These are phyloP conservation scores for Trissolcus japonicus DNA, from an alignment of 2,888 invertebrate species.

Conservation along the genomic window DNA sequence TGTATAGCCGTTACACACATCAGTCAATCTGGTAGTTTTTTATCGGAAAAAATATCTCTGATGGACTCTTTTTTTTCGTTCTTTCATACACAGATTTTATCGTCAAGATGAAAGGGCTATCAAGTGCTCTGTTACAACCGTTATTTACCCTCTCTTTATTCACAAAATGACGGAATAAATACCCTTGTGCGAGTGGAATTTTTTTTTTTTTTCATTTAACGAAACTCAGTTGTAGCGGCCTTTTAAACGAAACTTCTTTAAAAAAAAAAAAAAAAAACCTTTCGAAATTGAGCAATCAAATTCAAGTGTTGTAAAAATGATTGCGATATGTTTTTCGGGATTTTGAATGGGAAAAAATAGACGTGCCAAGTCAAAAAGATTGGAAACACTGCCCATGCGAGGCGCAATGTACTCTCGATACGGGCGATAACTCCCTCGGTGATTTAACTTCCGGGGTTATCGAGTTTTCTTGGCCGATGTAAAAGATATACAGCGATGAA, in stretches of 20 bases:
- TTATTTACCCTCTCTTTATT: slow-evolving; percentile 46
- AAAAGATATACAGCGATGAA: slow-evolving; percentile 59
- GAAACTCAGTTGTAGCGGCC: not conserved
- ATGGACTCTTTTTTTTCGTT: slow-evolving; percentile 60
- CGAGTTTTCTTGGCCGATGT: slow-evolving; percentile 62
- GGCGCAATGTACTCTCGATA: slow-evolving; percentile 53
- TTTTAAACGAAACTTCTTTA: not conserved
- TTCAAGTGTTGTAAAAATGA: not conserved
- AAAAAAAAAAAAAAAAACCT: not conserved
- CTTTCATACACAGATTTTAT: slow-evolving; percentile 59
- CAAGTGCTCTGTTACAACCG: slow-evolving; percentile 50
- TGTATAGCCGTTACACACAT: slow-evolving; percentile 61
- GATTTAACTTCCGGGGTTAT: slow-evolving; percentile 60
- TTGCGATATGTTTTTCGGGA: not conserved
- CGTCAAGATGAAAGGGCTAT: slow-evolving; percentile 58
- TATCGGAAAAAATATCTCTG: slow-evolving; percentile 64
- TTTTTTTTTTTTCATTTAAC: slow-evolving; percentile 6
- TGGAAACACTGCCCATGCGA: slow-evolving; percentile 48
- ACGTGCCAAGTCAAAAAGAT: slow-evolving; percentile 32
- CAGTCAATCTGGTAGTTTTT: slow-evolving; percentile 62
- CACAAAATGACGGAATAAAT: slow-evolving; percentile 39
- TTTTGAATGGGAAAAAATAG: slow-evolving; percentile 30
- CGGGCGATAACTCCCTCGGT: slow-evolving; percentile 59
- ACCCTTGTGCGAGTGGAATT: slow-evolving; percentile 3
- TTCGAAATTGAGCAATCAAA: not conserved